These are phyloP conservation scores for Sebastes cheni DNA, from an alignment of 2,797 vertebrate species.

Conservation along the genomic window DNA sequence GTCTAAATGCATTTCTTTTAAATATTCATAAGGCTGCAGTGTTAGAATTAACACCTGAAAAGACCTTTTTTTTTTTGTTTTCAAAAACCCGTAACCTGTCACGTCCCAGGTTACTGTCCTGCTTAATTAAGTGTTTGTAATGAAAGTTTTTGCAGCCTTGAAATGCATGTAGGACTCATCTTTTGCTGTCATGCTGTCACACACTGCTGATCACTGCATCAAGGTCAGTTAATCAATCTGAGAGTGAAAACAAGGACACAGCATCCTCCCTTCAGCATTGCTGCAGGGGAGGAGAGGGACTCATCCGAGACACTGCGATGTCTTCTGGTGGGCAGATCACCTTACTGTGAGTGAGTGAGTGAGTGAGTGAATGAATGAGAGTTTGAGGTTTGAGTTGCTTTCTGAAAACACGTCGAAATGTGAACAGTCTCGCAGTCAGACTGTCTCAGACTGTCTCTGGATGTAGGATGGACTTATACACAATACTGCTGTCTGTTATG, in stretches of 20 bases:
- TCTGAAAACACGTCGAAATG: neutral
- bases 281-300: neutral
- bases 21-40: neutral
- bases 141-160: constrained; percentile 16
- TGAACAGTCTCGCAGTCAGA: neutral
- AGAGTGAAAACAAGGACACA: constrained; percentile 46
- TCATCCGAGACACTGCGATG: constrained; percentile 9
- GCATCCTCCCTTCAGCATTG: constrained; percentile 22
- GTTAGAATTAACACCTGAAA: neutral
- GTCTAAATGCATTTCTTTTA: neutral
- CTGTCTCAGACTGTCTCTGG: neutral
- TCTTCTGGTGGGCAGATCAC: neutral
- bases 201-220: constrained; percentile 39
- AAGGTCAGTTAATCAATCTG: constrained; percentile 64
- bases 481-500: too few species aligned
- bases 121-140: constrained; percentile 22
- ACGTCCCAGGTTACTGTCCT: neutral
- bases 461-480: neutral
- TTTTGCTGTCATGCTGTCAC: constrained; percentile 39
- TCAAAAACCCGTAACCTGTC: neutral
- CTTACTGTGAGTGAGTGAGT: neutral
- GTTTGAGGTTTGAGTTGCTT: neutral
- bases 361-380: neutral
- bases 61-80: neutral
- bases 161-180: constrained; percentile 27